Evolutionary conservation across 1,140 invertebrate genomes (phyloP).

Genomic region (Carcinoscorpius rotundicauda): DNA sequence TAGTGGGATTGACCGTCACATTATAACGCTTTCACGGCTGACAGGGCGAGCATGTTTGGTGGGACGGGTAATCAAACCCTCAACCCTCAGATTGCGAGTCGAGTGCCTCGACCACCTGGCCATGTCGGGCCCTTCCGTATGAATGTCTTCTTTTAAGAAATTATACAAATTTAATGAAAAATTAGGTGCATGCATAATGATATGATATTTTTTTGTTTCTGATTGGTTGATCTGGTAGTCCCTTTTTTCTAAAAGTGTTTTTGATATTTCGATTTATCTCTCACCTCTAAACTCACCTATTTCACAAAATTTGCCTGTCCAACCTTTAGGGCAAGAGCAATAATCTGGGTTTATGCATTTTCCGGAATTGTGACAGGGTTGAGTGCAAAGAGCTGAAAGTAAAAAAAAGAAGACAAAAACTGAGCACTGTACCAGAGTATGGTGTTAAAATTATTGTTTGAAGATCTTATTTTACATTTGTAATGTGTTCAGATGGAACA

Average conservation of each 20-base stretch:
- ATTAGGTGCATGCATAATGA: too few relatives aligned
- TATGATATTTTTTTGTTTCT: not conserved
- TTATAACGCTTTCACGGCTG: too few relatives aligned
- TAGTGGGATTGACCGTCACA: too few relatives aligned
- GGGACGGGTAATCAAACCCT: too few relatives aligned
- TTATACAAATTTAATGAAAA: too few relatives aligned
- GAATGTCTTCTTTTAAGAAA: too few relatives aligned
- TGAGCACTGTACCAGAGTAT: too few relatives aligned
- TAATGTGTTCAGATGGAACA: too few relatives aligned
- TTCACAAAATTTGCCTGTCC: slow-evolving; percentile 13
- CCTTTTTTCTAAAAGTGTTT: not conserved
- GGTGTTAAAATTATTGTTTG: too few relatives aligned
- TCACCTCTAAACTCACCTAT: not conserved
- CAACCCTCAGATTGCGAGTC: too few relatives aligned
- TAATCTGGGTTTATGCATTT: slow-evolving; percentile 11
- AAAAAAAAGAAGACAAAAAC: slow-evolving; percentile 20
- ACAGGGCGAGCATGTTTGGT: too few relatives aligned
- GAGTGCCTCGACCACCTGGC: not conserved
- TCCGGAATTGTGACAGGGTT: slow-evolving; percentile 11
- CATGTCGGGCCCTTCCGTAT: not conserved
- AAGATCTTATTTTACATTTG: too few relatives aligned
- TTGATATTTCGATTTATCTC: not conserved
- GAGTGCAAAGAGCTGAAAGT: slow-evolving; percentile 7
- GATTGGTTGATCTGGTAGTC: not conserved
- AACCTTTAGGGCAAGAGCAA: slow-evolving; percentile 9